phyloP scores from a whole-genome alignment of 2,888 invertebrate species.

The Drosophila lacicola region DNA sequence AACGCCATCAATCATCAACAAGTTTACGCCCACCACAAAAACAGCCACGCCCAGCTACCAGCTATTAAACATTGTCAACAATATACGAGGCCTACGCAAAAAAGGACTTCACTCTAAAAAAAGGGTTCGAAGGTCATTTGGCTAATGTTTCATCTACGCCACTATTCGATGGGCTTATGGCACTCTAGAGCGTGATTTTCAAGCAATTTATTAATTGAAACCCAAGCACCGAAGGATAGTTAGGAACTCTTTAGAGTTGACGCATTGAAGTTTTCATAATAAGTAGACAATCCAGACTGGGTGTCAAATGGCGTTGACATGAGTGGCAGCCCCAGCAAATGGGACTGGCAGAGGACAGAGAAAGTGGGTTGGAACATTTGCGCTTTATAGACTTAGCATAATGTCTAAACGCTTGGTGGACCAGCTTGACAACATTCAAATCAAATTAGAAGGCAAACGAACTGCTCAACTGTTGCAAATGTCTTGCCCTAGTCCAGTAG shows the following conservation, averaged over 20 bases:
- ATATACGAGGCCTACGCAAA: conserved; percentile 5
- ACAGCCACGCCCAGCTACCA: conserved; percentile 23
- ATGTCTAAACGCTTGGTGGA: conserved; percentile 34
- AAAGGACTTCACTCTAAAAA: not conserved
- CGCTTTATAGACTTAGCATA: conserved; percentile 46
- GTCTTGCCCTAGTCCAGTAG: conserved; percentile 14
- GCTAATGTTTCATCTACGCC: conserved; percentile 32
- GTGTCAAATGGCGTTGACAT: conserved; percentile 30
- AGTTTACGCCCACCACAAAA: conserved; percentile 48
- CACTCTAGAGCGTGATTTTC: conserved; percentile 44
- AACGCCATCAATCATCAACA: conserved; percentile 65
- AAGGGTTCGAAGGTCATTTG: conserved; percentile 36
- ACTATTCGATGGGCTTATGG: conserved; percentile 29
- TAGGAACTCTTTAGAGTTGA: conserved; percentile 21
- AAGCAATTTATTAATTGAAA: conserved; percentile 40
- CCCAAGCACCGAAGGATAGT: conserved; percentile 12
- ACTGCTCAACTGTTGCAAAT: conserved; percentile 63
- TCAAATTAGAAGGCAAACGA: conserved; percentile 65
- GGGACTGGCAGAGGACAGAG: not conserved
- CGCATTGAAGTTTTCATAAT: conserved; percentile 10
- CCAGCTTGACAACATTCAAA: conserved; percentile 43
- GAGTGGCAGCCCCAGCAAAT: not conserved
- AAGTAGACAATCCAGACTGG: not conserved
- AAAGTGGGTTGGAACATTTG: conserved; percentile 1
- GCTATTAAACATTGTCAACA: conserved; percentile 36